Evolutionary conservation across 2,797 vertebrate genomes (phyloP), one percentile per base, ranked within the genome.

Genomic region (Sandelia bainsii): DNA sequence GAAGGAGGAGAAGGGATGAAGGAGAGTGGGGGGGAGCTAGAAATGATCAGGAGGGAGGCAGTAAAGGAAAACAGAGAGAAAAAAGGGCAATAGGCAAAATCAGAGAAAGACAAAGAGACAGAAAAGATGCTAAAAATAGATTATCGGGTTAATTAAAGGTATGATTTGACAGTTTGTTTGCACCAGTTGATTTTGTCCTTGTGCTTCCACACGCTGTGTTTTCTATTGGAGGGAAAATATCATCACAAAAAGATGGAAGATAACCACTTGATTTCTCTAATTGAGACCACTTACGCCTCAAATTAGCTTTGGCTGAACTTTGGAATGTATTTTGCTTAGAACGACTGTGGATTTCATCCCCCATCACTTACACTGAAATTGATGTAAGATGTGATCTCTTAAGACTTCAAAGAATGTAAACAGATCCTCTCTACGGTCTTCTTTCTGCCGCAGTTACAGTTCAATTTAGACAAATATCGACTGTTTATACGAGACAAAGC

Each of bases 1-100:
- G 25, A 61, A 59, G 34, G 42, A 34, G 61, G 44, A 70, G 57
- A 67, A 52, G 6, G 27, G 37, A 19, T 14, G 64, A 69, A 53
- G 57, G 39, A 6, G 16, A 8, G 34, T 37, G 34, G 13, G 39
- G 11, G 5, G 5, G 4, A 44, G 17, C 14, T 44, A 17, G 42
- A 44, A 17, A 57, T 1, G 29, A 10, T 13, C n/a, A 49, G n/a
- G 17, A 48, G 27, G n/a, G 11, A 4, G 12, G 23, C 20, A 23
- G 37, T 0, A 2, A 7, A 27, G 13, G 12, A 22, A 5, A 39
- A 39, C 16, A 66, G 13, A 34, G 49, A 72, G 54, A 72, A 50
- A 82, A 29, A 48, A 25, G 20, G 40, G 54, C 29, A 29, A 2
- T 0, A 5, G 39, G 9, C 19, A 11, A 11, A 27, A 17, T 27